Evolutionary conservation across 2,797 vertebrate species (phyloP).

Genomic region (Sebastes steindachneri): DNA sequence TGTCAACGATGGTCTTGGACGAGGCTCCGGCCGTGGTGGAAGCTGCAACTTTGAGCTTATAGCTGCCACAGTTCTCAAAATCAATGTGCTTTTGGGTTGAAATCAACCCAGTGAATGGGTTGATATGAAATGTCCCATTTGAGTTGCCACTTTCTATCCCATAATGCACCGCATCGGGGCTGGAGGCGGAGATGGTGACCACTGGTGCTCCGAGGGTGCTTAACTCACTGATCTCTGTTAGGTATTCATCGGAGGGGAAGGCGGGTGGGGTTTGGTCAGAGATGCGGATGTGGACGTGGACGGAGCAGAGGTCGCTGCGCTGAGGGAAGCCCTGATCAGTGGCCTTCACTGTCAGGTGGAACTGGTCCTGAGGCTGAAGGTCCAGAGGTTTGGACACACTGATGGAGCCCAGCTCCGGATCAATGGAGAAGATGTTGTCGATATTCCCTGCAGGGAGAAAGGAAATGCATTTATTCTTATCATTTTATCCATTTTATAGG

Average conservation of each 20-base stretch:
- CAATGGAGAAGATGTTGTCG: conserved; percentile 88
- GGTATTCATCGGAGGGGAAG: conserved; percentile 89
- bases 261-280: conserved; percentile 89
- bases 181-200: conserved; percentile 85
- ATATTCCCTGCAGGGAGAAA: conserved; percentile 85
- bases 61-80: conserved; percentile 88
- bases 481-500: neutral
- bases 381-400: conserved; percentile 83
- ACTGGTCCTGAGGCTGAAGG: conserved; percentile 80
- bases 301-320: conserved; percentile 86
- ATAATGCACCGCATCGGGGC: conserved; percentile 89
- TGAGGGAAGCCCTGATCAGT: conserved; percentile 91
- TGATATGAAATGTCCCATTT: conserved; percentile 88
- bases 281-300: conserved; percentile 83
- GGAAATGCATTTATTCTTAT: neutral
- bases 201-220: conserved; percentile 84
- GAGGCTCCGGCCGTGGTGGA: conserved; percentile 86
- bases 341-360: conserved; percentile 90
- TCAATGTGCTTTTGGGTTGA: conserved; percentile 86
- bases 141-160: conserved; percentile 89
- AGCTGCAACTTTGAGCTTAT: conserved; percentile 88
- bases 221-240: conserved; percentile 91
- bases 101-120: conserved; percentile 90
- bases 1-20: conserved; percentile 79
- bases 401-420: conserved; percentile 87